phyloP scores from a whole-genome alignment of 2,113 vertebrate species.

The Raja brachyura region DNA sequence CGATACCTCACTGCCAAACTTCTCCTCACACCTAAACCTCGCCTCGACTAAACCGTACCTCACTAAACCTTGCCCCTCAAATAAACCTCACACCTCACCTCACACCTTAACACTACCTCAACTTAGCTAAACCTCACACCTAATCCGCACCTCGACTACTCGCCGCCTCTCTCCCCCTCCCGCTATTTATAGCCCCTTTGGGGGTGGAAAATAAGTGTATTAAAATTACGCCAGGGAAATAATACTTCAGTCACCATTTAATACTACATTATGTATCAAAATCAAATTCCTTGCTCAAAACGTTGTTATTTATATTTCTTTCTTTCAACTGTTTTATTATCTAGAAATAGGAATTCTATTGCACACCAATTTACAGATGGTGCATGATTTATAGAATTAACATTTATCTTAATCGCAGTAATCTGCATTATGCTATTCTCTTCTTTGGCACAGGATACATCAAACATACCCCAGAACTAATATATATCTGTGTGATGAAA shows the following conservation, averaged over 20 bases:
- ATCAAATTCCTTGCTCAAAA: neutral
- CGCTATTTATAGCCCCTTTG: neutral
- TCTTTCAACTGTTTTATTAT: neutral
- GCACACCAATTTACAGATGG: neutral
- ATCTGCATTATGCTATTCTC: neutral
- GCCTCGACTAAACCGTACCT: too few species aligned
- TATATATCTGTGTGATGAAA: neutral
- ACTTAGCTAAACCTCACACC: too few species aligned
- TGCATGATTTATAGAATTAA: constrained; percentile 14
- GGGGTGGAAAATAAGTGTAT: neutral
- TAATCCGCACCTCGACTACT: too few species aligned
- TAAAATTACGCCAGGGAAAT: neutral
- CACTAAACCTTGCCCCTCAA: too few species aligned
- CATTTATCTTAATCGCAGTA: neutral
- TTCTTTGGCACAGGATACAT: neutral
- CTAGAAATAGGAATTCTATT: neutral
- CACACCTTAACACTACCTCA: too few species aligned
- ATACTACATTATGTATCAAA: neutral
- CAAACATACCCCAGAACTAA: neutral
- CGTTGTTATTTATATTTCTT: neutral
- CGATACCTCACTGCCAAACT: too few species aligned
- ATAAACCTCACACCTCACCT: too few species aligned
- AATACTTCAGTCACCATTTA: neutral
- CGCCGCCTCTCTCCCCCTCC: too few species aligned
- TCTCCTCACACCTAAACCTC: too few species aligned